Evolutionary conservation across 2,113 vertebrate species (phyloP).

Genomic region (Merops nubicus): DNA sequence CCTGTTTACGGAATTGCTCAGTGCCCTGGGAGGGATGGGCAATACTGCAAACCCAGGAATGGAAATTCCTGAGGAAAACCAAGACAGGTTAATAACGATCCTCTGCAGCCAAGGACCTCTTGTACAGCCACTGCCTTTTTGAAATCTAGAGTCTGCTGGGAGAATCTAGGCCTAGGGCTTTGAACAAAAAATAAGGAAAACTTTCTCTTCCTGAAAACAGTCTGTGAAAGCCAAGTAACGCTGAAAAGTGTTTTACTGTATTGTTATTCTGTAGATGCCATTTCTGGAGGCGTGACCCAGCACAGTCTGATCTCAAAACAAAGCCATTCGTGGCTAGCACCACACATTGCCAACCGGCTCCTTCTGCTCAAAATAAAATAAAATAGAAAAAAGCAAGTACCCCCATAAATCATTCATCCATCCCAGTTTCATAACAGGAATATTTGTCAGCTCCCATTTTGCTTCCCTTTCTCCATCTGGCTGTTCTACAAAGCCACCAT

Average conservation of each 20-base stretch:
- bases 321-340: background rate
- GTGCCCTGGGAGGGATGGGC: background rate
- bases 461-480: background rate
- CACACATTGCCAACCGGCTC: background rate
- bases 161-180: background rate
- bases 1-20: background rate
- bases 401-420: constrained; percentile 23
- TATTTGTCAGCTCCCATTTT: constrained; percentile 45
- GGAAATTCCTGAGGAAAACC: background rate
- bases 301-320: background rate
- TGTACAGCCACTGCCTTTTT: background rate
- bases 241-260: background rate
- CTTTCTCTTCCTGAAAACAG: background rate
- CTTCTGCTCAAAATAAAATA: background rate
- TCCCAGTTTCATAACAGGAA: background rate
- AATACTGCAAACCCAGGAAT: background rate
- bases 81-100: background rate
- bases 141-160: background rate
- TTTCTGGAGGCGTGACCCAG: constrained; percentile 2
- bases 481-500: constrained; percentile 36
- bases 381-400: background rate
- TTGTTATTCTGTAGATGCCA: background rate
- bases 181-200: background rate
- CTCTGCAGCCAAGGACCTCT: background rate
- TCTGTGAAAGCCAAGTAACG: background rate